Evolutionary conservation across 2,888 invertebrate genomes (phyloP).

Genomic region (Hydrotaea cyrtoneurina): DNA sequence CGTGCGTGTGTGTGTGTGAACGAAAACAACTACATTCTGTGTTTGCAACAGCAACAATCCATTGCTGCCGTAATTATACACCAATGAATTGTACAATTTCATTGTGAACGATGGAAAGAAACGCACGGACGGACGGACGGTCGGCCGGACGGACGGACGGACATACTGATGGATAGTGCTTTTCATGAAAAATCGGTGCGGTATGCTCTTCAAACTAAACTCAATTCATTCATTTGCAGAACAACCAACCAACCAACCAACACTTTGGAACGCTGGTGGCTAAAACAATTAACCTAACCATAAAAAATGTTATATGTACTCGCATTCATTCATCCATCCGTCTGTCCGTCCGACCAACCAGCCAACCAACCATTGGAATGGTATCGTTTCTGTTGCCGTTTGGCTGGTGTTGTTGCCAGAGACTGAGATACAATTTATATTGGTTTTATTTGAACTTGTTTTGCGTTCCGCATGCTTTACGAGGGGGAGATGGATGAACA

Average conservation of each 20-base stretch:
- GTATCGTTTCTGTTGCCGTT: constrained; percentile 12
- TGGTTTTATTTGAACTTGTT: constrained; percentile 61
- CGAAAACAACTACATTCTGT: neutral
- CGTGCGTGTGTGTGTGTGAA: neutral
- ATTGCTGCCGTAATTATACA: constrained; percentile 43
- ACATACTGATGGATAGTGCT: neutral
- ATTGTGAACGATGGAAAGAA: neutral
- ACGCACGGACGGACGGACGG: neutral
- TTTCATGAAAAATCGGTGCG: neutral
- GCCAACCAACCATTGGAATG: neutral
- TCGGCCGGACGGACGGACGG: neutral
- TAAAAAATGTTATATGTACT: constrained; percentile 22
- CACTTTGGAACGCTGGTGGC: constrained; percentile 61
- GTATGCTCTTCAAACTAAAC: constrained; percentile 20
- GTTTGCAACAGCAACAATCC: constrained; percentile 18
- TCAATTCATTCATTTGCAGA: neutral
- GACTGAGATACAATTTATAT: constrained; percentile 44
- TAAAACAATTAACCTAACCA: constrained; percentile 66
- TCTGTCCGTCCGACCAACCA: constrained; percentile 37
- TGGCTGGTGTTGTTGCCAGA: constrained; percentile 47
- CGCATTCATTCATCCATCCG: constrained; percentile 38
- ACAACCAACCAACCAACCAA: neutral
- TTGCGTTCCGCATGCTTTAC: constrained; percentile 66
- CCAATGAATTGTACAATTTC: constrained; percentile 53
- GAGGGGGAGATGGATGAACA: neutral